phyloP scores from a whole-genome alignment of 1,140 invertebrate genomes.

The Cyclina sinensis region DNA sequence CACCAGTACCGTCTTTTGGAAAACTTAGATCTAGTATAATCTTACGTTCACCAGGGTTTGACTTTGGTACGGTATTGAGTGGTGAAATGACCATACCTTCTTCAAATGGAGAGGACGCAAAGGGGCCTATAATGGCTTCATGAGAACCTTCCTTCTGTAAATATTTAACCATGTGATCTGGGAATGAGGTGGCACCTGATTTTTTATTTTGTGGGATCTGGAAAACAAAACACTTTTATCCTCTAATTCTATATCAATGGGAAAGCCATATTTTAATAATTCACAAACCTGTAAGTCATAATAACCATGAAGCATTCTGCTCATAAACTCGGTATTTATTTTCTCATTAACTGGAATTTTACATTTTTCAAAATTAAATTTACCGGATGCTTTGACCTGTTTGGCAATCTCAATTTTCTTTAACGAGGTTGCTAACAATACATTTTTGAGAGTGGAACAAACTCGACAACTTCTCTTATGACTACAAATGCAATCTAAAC shows the following conservation, averaged over 20 bases:
- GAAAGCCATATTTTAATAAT: slow-evolving; percentile 3
- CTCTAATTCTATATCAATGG: neutral
- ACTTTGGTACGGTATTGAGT: slow-evolving; percentile 32
- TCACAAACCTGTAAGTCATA: neutral
- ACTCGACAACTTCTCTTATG: slow-evolving; percentile 4
- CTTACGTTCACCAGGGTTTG: neutral
- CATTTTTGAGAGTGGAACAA: neutral
- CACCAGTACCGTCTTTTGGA: slow-evolving; percentile 9
- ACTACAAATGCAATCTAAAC: neutral
- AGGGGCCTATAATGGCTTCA: neutral
- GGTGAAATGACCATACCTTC: slow-evolving; percentile 15
- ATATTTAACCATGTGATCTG: neutral
- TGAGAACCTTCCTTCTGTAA: neutral
- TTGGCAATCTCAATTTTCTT: neutral
- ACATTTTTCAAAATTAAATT: slow-evolving; percentile 14
- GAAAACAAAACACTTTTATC: neutral
- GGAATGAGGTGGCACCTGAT: neutral
- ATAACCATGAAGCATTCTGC: neutral
- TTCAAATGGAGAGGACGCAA: neutral
- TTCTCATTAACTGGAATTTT: neutral
- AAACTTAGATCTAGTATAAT: slow-evolving; percentile 42
- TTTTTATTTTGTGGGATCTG: neutral
- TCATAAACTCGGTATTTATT: neutral
- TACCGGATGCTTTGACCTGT: neutral
- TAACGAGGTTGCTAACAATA: neutral